These are phyloP conservation scores for Drosophila neocordata DNA, from an alignment of 1,140 invertebrate genomes.

Conservation along the genomic window DNA sequence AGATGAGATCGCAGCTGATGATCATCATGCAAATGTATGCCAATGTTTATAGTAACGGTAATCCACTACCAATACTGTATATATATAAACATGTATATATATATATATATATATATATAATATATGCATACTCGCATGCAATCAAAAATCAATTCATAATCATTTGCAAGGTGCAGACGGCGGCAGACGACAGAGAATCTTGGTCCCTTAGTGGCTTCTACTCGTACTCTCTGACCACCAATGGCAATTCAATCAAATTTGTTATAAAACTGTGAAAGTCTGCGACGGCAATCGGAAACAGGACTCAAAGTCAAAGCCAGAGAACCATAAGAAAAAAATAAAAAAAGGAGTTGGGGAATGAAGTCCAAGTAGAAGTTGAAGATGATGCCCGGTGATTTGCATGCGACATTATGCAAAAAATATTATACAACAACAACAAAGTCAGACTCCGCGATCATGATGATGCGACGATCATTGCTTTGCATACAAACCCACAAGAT, in stretches of 20 bases:
- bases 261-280: conserved; percentile 81
- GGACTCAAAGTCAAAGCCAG: conserved; percentile 65
- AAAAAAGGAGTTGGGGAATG: too few species aligned
- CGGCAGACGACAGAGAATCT: conserved; percentile 26
- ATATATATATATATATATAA: conserved; percentile 41
- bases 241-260: conserved; percentile 77
- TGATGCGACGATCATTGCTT: conserved; percentile 40
- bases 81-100: conserved; percentile 33
- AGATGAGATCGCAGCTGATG: conserved; percentile 4
- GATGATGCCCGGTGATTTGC: conserved; percentile 57
- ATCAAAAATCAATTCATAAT: conserved; percentile 82
- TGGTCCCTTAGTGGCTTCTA: not conserved
- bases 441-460: not conserved
- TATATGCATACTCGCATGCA: conserved; percentile 43
- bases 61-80: not conserved
- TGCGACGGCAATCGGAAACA: conserved; percentile 76
- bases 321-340: not conserved
- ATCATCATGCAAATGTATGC: conserved; percentile 44
- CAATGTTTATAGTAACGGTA: conserved; percentile 48
- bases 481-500: conserved; percentile 65
- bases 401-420: conserved; percentile 71
- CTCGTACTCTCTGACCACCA: not conserved
- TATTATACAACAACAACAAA: not conserved
- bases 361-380: not conserved
- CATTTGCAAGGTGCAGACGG: conserved; percentile 78